Evolutionary conservation across 2,888 invertebrate genomes (phyloP).

Genomic region (Drosophila pullipes): DNA sequence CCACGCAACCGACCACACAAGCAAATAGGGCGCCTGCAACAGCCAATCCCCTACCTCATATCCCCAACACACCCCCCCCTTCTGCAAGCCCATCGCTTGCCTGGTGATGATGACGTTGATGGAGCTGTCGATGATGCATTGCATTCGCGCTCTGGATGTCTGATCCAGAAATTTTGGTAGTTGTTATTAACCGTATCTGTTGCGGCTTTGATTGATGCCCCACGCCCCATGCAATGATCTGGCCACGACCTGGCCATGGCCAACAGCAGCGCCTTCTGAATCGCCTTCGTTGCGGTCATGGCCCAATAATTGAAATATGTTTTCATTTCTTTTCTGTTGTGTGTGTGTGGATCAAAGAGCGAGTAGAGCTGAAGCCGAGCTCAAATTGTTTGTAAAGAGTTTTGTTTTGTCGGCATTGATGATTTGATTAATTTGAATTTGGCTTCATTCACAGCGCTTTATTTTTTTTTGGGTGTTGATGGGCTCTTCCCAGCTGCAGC

Average conservation of each 20-base stretch:
- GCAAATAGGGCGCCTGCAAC: slow-evolving; percentile 41
- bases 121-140: slow-evolving; percentile 63
- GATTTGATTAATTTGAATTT: slow-evolving; percentile 78
- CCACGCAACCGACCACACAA: slow-evolving; percentile 70
- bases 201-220: slow-evolving; percentile 79
- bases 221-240: slow-evolving; percentile 6
- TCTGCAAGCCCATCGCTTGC: neutral
- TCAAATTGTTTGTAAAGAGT: slow-evolving; percentile 11
- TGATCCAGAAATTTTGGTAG: slow-evolving; percentile 51
- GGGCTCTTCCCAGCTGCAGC: slow-evolving; percentile 9
- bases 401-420: slow-evolving; percentile 51
- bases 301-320: slow-evolving; percentile 81
- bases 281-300: slow-evolving; percentile 72
- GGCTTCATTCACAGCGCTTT: slow-evolving; percentile 30
- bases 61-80: neutral
- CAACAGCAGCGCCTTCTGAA: slow-evolving; percentile 53
- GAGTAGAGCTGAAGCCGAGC: slow-evolving; percentile 18
- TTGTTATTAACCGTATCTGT: slow-evolving; percentile 62
- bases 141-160: slow-evolving; percentile 36
- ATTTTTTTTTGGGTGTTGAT: slow-evolving; percentile 38
- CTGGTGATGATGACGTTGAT: slow-evolving; percentile 55
- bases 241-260: slow-evolving; percentile 33
- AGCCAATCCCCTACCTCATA: neutral
- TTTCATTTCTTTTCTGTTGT: slow-evolving; percentile 17
- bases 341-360: slow-evolving; percentile 68